Base-by-base conservation (phyloP, 2,888 invertebrate genomes). In the Caenorhabditis drosophilae region DNA sequence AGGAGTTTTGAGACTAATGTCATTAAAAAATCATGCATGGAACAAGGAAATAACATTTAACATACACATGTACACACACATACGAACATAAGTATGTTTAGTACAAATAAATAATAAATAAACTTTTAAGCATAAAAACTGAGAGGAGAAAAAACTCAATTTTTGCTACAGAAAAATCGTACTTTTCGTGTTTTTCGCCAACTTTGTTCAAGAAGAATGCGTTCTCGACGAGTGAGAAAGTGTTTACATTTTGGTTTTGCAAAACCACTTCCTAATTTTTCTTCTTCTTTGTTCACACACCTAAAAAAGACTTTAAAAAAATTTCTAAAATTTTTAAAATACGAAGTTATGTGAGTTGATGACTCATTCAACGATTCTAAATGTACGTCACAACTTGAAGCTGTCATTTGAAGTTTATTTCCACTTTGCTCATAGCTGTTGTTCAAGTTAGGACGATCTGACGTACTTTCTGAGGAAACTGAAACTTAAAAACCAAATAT, bases 111-210 rank as follows among this genome's bases (percentile, higher is more conserved):
- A n/a, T n/a, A n/a, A n/a, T n/a, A n/a, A n/a, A n/a, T n/a, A n/a
- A n/a, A n/a, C n/a, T n/a, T n/a, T n/a, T n/a, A n/a, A n/a, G n/a
- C n/a, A n/a, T n/a, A n/a, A n/a, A n/a, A n/a, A n/a, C n/a, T n/a
- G n/a, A n/a, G n/a, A n/a, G n/a, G n/a, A n/a, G n/a, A n/a, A n/a
- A n/a, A n/a, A n/a, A n/a, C n/a, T n/a, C n/a, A n/a, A n/a, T 15
- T 22, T 20, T 41, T 40, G 16, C 20, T 38, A 42, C 11, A 4
- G 25, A 34, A 12, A 22, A n/a, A 44, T 50, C 54, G 12, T 42
- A 80, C 80, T 69, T 80, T 80, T 47, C 73, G 62, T 38, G 75
- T 76, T 47, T 76, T 70, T 35, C 77, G 73, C 80, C 80, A 80
- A 53, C 77, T 78, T 46, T 75, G 75, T 55, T 78, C 76, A 18